These are phyloP conservation scores for Coptodon bakossiorum DNA, from an alignment of 2,113 vertebrate species.

Conservation along the genomic window DNA sequence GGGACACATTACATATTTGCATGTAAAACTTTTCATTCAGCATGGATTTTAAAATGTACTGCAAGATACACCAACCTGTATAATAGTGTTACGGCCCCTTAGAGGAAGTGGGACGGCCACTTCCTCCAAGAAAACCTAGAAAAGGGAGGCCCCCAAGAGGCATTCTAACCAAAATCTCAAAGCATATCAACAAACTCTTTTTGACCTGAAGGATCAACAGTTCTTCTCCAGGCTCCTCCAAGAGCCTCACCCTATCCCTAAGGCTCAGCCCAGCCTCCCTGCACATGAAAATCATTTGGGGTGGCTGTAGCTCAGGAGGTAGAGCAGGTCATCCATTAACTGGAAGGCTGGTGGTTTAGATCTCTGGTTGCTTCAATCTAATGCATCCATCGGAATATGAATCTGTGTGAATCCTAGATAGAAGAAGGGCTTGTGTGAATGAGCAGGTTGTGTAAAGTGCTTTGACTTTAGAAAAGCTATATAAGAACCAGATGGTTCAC, in stretches of 20 bases:
- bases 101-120: neutral
- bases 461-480: neutral
- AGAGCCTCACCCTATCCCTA: neutral
- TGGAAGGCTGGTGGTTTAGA: neutral
- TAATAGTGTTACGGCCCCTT: neutral
- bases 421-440: neutral
- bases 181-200: neutral
- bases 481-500: neutral
- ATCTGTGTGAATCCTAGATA: neutral
- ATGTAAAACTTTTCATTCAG: neutral
- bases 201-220: neutral
- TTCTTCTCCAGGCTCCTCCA: neutral
- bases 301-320: neutral
- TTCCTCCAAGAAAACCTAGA: neutral
- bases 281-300: neutral
- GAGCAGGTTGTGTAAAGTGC: neutral
- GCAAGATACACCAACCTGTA: neutral
- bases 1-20: neutral
- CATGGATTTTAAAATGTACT: neutral
- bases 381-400: neutral
- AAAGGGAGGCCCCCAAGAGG: neutral
- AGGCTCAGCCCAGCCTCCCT: neutral
- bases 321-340: neutral
- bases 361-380: neutral
- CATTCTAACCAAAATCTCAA: neutral